Percentiles rank a stretch among this genome's conserved stretches.
Evolutionary conservation across 1,140 invertebrate genomes (phyloP).

Genomic region (Papilio xuthus): DNA sequence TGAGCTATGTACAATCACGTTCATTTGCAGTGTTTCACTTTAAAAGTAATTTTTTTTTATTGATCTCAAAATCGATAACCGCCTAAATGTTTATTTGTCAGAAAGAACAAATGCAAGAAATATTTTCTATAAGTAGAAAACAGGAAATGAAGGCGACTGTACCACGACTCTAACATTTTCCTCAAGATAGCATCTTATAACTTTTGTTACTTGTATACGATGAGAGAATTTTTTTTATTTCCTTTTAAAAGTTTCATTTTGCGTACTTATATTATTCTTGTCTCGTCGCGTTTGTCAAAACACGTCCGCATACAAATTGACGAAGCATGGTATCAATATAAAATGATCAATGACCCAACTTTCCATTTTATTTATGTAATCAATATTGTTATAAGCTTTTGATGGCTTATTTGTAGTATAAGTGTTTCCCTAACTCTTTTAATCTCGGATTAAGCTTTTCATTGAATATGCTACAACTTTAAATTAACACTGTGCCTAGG

Average conservation of each 20-base stretch:
- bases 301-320: conserved; percentile 9
- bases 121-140: background rate
- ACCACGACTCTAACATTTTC: background rate
- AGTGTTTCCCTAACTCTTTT: no score
- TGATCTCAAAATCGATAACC: no score
- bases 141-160: background rate
- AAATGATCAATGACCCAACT: background rate
- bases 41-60: no score
- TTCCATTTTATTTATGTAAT: conserved; percentile 2
- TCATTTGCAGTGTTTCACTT: background rate
- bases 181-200: background rate
- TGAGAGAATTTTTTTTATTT: background rate
- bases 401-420: background rate
- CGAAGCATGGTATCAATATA: background rate
- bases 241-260: background rate
- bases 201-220: background rate
- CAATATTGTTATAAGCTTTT: background rate
- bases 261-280: background rate
- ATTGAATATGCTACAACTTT: no score
- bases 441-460: no score
- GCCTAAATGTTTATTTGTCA: background rate
- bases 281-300: conserved; percentile 4
- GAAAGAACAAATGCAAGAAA: no score
- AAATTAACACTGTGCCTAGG: no score
- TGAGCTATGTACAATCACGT: background rate